Base-by-base conservation (phyloP, 1,140 invertebrate species). In the Anastrepha obliqua region DNA sequence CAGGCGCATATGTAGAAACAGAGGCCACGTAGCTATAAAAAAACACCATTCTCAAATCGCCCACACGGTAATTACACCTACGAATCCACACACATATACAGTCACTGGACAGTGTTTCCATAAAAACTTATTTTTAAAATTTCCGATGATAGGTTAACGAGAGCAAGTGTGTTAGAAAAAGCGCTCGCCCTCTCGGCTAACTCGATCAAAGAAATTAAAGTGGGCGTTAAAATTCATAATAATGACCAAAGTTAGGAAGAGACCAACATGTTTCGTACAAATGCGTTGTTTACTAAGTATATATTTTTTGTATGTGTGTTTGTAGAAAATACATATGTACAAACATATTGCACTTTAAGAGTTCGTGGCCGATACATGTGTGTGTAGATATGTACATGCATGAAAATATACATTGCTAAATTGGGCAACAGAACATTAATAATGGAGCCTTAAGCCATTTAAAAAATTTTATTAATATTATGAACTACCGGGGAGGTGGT, bases 51-150 rank as follows among this genome's bases (percentile, higher is more conserved):
- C 29, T 60, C 60, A 58, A 86, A 86, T 13, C 58, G 44, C 85
- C 85, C 85, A 86, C 85, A 8, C 85, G 20, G 1, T 39, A 39
- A 86, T 88, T 90, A 90, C 74, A 62, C 60, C 13, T 11, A 20
- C 70, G 9, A 81, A 55, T 55, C 17, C 47, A 86, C 89, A 87
- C 58, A 90, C 88, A 74, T 70, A 89, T 29, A 62, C 85, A 87
- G 70, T 89, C 90, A 62, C 60, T 62, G 60, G n/a, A 62, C n/a
- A 4, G 13, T 62, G n/a, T 62, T 62, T 62, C 60, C 60, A 62
- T 8, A 62, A 62, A 62, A 15, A 62, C 5, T 15, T 62, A 62
- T 62, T 62, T 62, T 62, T 62, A 62, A 62, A 62, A 62, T 15
- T 62, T 62, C 13, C 60, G 8, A 62, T 13, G n/a, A 62, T 13